Base-by-base conservation (phyloP, 92 coral and sea anemone genomes). In the Siderastrea radians region DNA sequence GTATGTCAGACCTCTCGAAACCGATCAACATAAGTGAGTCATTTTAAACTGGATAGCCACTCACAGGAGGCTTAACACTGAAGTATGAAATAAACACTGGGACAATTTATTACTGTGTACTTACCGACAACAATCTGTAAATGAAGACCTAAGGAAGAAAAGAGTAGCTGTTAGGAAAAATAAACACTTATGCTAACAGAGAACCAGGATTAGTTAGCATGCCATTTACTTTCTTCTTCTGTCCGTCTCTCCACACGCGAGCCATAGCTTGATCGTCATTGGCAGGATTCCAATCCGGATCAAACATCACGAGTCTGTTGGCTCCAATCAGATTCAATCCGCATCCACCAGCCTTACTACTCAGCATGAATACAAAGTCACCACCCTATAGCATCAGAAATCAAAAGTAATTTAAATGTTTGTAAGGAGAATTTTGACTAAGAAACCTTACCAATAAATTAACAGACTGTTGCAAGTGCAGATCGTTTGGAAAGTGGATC, bases 261-360 rank as follows among this genome's bases (percentile, higher is more conserved):
- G 99, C 99, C 99, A 97, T 97, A 14, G 99, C 99, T 85, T 97
- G 99, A 78, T 97, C 99, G 82, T 97, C 99, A 84, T 97, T 97
- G 53, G 99, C 99, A 12, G 99, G 99, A 78, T 97, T 97, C 99
- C 99, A 97, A 77, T 97, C 99, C 19, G 99, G 99, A 82, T 97
- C 98, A 86, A 95, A 97, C 98, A 97, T 95, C 15, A 97, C 99
- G 15, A 97, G 96, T 72, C 99, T 86, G 87, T 97, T 97, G 2
- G 99, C 99, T 62, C 99, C 99, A 82, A 97, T 95, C 94, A 97
- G 88, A 79, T 95, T 95, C 84, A 97, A 73, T 67, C 99, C 99
- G 46, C 99, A 97, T 1, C 99, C 99, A 59, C 99, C 99, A 8
- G 99, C 99, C 74, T 97, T 95, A 90, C 98, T 95, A 69, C 98